Base-by-base conservation (phyloP, 2,113 vertebrate genomes). In the Oreochromis spilurus region DNA sequence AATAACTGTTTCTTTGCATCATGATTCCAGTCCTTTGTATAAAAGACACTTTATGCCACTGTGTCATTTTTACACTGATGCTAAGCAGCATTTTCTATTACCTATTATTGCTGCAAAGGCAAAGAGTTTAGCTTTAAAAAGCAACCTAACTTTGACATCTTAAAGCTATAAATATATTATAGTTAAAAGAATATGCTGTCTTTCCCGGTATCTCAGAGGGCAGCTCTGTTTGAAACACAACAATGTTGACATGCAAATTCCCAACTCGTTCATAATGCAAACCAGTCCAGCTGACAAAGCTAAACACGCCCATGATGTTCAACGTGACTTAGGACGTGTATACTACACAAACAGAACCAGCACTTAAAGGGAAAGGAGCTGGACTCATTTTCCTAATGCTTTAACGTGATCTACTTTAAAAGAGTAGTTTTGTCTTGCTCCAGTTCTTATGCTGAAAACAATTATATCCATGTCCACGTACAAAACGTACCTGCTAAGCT, bases 211-310 rank as follows among this genome's bases (percentile, higher is more conserved):
- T n/a, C 16, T 52, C 45, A 75, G 29, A 36, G 19, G 36, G 54
- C 19, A 4, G 58, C 54, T 55, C 36, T 45, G 34, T 38, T 75
- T 77, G 16, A 62, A 72, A 55, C 26, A 14, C 54, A 81, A 34
- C 58, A 79, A 24, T 17, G 70, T 29, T 4, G 14, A 53, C 85
- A 91, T 90, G 91, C 87, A 93, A 89, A 91, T 21, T 70, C 17
- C 19, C 26, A 17, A 31, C 31, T 43, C 62, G 26, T 83, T 82
- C 57, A 65, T 43, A 40, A 93, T 88, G 88, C 90, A 92, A 92
- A 94, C 57, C 86, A 88, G 87, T 40, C 57, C 4, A 77, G 26
- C 43, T 55, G 65, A 54, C 45, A 29, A 48, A 70, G 80, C 53
- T 48, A 83, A 88, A 88, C 84, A 72, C 26, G 34, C 70, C n/a